Conservation (phyloP, 2,888 invertebrate genomes). For the Drosophila subsilvestris region DNA sequence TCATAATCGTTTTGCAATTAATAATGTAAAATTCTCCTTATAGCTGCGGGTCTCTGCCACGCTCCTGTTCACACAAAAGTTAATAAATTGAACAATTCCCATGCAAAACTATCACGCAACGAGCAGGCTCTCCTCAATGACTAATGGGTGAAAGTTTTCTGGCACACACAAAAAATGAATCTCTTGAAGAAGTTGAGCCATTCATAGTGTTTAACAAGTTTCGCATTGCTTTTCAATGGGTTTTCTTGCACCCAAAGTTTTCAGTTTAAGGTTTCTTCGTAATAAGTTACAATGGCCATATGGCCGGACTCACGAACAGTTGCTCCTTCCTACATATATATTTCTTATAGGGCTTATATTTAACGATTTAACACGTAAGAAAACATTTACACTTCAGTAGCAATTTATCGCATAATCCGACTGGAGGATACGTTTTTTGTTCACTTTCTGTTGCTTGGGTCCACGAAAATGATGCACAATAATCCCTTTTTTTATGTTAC, state of each 20-base stretch:
- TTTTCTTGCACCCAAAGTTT: constrained; percentile 9
- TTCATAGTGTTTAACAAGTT: constrained; percentile 51
- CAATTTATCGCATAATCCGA: constrained; percentile 68
- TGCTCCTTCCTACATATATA: constrained; percentile 12
- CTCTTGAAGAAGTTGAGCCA: constrained; percentile 38
- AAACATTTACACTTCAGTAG: constrained; percentile 64
- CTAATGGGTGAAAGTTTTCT: constrained; percentile 63
- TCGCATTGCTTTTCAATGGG: constrained; percentile 22
- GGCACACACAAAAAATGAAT: constrained; percentile 47
- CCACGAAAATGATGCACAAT: constrained; percentile 57
- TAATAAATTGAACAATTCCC: constrained; percentile 39
- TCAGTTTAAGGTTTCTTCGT: constrained; percentile 21
- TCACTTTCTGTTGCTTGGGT: constrained; percentile 12
- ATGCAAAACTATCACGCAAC: constrained; percentile 46
- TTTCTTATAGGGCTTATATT: constrained; percentile 15
- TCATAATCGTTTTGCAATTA: constrained; percentile 40
- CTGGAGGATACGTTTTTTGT: constrained; percentile 52
- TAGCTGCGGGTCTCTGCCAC: neutral
- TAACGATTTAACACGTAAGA: constrained; percentile 59
- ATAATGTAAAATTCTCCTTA: constrained; percentile 6
- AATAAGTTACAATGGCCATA: constrained; percentile 30
- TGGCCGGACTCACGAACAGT: constrained; percentile 35
- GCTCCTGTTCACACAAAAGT: constrained; percentile 3
- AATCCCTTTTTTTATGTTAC: constrained; percentile 67
- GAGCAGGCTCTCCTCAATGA: constrained; percentile 33